Evolutionary conservation across 2,797 vertebrate species (phyloP), one percentile per base, ranked within the genome.

Genomic region (Helarctos malayanus): DNA sequence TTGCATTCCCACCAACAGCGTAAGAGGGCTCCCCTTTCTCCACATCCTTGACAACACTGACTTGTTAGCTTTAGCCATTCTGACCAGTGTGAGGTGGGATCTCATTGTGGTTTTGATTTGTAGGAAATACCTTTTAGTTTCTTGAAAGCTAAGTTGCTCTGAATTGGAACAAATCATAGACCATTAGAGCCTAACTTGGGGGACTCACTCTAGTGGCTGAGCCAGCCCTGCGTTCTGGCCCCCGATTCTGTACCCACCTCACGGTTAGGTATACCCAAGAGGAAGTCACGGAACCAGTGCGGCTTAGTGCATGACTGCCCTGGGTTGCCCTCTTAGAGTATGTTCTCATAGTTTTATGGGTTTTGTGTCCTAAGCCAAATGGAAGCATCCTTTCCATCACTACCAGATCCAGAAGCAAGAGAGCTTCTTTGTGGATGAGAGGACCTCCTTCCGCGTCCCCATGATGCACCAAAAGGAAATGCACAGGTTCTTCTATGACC

Each of bases 381-480:
- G 99, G 99, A 98, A 98, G 93, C 99, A 98, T 32, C 98, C 98
- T 45, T 99, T 99, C 18, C 9, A 99, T 2, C 83, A 32, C 1
- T 97, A 97, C 75, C 57, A 91, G 9, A 99, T 99, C 7, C 21
- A 47, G 7, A 99, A 99, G 98, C 98, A 93, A 0, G 97, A 98
- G 35, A 94, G 79, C 3, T 99, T 99, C 98, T 56, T 94, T 0
- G 98, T 99, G 90, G 98, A 99, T 0, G 97, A 98, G 61, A 97
- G 87, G 94, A 99, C 98, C 57, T 97, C 90, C 1, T 98, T 99
- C 56, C 57, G 96, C 27, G 98, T 99, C 45, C 99, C 99, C 97
- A 99, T 99, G 99, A 99, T 99, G 99, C 98, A 80, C 79, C 98
- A 98, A 6, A 97, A 98, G 98, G 98, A 98, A 29, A 0, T 99